Percentiles rank a stretch among this genome's conserved stretches.
These are phyloP conservation scores for Lucifuga dentata DNA, from an alignment of 2,113 vertebrate genomes.

Conservation along the genomic window DNA sequence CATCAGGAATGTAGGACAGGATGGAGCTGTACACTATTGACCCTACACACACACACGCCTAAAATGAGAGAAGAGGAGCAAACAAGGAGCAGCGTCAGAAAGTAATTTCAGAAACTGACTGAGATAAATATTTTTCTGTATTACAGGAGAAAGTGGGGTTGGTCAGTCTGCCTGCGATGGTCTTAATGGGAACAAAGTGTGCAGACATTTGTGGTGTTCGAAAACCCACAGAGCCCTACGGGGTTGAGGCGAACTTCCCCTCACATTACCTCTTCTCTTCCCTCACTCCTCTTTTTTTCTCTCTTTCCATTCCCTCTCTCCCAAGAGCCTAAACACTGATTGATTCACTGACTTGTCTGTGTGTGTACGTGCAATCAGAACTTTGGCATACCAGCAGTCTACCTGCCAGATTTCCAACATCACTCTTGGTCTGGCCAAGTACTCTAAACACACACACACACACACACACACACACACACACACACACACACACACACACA, in stretches of 20 bases:
- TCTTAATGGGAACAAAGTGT: conserved; percentile 68
- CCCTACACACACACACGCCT: not conserved
- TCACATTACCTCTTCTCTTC: conserved; percentile 45
- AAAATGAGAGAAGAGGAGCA: not conserved
- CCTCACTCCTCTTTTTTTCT: conserved; percentile 36
- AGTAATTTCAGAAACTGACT: not conserved
- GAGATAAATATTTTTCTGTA: not conserved
- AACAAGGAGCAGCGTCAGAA: not conserved
- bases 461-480: not conserved
- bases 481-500: not conserved
- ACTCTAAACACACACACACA: conserved; percentile 21
- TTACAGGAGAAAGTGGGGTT: not conserved
- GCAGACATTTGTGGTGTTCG: conserved; percentile 70
- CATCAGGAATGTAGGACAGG: conserved; percentile 7
- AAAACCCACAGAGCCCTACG: conserved; percentile 43
- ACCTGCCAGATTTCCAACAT: conserved; percentile 64
- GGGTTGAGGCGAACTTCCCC: conserved; percentile 37
- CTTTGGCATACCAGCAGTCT: conserved; percentile 46
- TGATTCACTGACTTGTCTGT: conserved; percentile 60
- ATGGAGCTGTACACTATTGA: too few species aligned
- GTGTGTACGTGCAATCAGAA: conserved; percentile 50
- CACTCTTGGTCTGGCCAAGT: conserved; percentile 38
- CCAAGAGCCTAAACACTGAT: conserved; percentile 63
- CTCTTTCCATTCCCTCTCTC: conserved; percentile 55
- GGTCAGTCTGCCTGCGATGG: conserved; percentile 4